Conservation (phyloP, 2,888 invertebrate species). For the Spilarctia lutea region DNA sequence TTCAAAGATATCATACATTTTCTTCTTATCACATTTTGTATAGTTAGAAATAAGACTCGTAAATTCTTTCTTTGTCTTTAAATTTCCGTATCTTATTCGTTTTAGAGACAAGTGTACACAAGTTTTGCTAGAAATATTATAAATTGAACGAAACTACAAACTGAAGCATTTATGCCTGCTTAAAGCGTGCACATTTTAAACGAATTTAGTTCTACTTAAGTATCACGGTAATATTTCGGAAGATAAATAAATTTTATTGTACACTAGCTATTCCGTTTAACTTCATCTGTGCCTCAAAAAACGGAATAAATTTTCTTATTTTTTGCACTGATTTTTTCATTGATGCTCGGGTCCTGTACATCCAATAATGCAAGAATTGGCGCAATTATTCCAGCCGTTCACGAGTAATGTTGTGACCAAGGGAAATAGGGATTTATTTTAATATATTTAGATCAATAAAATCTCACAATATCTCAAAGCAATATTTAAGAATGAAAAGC, state of each 20-base stretch:
- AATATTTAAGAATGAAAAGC: no score
- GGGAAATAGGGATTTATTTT: no score
- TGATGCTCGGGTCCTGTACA: no score
- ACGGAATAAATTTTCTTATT: no score
- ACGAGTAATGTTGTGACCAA: no score
- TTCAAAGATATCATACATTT: not conserved
- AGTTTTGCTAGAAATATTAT: not conserved
- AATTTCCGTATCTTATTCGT: not conserved
- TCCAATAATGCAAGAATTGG: no score
- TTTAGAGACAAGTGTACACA: not conserved
- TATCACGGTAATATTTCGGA: not conserved
- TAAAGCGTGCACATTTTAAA: not conserved
- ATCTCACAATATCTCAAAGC: no score
- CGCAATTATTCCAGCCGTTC: no score
- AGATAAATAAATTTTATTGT: not conserved
- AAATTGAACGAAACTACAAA: not conserved
- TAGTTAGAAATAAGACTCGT: not conserved
- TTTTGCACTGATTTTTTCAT: no score
- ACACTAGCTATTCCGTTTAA: not conserved
- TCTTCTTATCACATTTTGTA: not conserved
- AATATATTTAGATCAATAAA: no score
- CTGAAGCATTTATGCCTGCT: not conserved
- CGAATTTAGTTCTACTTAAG: not conserved
- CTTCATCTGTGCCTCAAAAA: no score
- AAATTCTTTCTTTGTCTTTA: not conserved